Evolutionary conservation across 2,888 invertebrate species (phyloP), one percentile per base, ranked within the genome.

Genomic region (Aricia artaxerxes): DNA sequence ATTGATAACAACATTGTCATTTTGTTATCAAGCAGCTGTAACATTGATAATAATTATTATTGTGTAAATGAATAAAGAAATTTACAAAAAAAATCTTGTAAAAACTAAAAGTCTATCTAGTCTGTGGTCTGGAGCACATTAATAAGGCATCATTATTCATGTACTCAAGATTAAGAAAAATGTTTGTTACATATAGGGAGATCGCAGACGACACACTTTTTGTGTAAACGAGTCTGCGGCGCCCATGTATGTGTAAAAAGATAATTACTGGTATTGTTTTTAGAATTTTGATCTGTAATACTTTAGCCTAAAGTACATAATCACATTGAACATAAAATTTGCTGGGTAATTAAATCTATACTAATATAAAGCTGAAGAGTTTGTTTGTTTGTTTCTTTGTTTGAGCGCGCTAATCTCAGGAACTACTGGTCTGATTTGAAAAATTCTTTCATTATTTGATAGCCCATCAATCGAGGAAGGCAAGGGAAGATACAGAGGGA

Each of bases 211-310:
- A 24, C 24, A 24, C 24, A 24, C 24, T 24, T 24, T 24, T 24
- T 24, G 24, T 24, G 24, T 24, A 24, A 24, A 24, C 24, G 24
- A 24, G 24, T 24, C 24, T 24, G 24, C 24, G 24, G 24, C 24
- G 24, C 24, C 24, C 24, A 24, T 24, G 24, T 24, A 24, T 24
- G 24, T 24, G 24, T 24, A 24, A 24, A 24, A 24, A 24, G 24
- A 24, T 24, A 24, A 24, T 24, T 24, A 57, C 16, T 57, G 35
- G 9, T 35, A 53, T 53, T 61, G 49, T 61, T 35, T 69, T 64
- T 64, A 64, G 31, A 76, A 35, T n/a, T 57, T 53, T 76, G 57
- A 76, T 57, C 53, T 76, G 9, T 57, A 57, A 53, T 7, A 13
- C 38, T 35, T 31, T 53, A 13, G 13, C 31, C 16, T 76, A 76